Evolutionary conservation across 2,888 invertebrate genomes (phyloP).

Genomic region (Sarcophaga caerulescens): DNA sequence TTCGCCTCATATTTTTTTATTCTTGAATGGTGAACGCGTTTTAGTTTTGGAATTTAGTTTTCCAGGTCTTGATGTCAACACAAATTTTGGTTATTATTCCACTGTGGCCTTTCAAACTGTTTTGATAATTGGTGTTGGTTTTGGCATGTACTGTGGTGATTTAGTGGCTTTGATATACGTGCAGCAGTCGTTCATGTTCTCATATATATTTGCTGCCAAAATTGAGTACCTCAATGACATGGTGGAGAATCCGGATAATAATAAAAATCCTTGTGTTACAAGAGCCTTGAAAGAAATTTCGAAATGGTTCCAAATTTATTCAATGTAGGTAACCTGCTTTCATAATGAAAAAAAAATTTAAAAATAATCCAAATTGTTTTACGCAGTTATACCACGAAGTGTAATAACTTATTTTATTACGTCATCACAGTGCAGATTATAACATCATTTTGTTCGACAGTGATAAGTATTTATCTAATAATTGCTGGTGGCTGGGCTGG

Average conservation of each 20-base stretch:
- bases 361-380: background rate
- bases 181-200: slow-evolving; percentile 68
- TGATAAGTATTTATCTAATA: slow-evolving; percentile 69
- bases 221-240: slow-evolving; percentile 67
- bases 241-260: slow-evolving; percentile 9
- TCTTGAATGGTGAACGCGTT: slow-evolving; percentile 45
- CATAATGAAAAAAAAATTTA: background rate
- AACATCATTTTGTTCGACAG: slow-evolving; percentile 56
- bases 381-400: slow-evolving; percentile 16
- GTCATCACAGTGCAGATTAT: slow-evolving; percentile 60
- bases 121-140: slow-evolving; percentile 58
- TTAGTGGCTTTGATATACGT: slow-evolving; percentile 68
- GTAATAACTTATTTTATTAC: slow-evolving; percentile 68
- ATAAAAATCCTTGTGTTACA: background rate
- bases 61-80: slow-evolving; percentile 69
- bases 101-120: slow-evolving; percentile 66
- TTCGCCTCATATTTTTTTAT: slow-evolving; percentile 42
- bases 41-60: slow-evolving; percentile 71
- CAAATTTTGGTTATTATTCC: slow-evolving; percentile 64
- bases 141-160: slow-evolving; percentile 72
- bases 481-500: slow-evolving; percentile 71
- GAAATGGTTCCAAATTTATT: slow-evolving; percentile 71
- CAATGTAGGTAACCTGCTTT: slow-evolving; percentile 58
- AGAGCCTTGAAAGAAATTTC: slow-evolving; percentile 65
- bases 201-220: slow-evolving; percentile 71